Percentiles rank a stretch among this genome's conserved stretches.
These are phyloP conservation scores for Larimichthys crocea DNA, from an alignment of 2,113 vertebrate species.

Conservation along the genomic window DNA sequence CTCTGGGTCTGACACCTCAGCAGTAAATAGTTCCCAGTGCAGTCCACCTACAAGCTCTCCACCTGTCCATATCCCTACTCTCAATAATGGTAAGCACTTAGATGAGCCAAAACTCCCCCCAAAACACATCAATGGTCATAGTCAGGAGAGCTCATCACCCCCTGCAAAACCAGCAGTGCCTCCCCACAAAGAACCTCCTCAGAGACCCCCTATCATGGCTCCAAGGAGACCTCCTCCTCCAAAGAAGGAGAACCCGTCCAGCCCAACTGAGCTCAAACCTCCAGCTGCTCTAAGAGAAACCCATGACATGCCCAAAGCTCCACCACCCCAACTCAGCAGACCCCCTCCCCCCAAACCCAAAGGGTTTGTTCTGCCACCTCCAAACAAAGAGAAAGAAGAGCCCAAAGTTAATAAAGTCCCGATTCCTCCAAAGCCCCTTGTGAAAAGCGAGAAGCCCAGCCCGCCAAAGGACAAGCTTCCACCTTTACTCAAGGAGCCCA, in stretches of 20 bases:
- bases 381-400: conserved; percentile 85
- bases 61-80: conserved; percentile 49
- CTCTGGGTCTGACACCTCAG: conserved; percentile 27
- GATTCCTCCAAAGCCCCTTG: conserved; percentile 81
- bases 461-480: conserved; percentile 83
- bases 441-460: conserved; percentile 87
- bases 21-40: conserved; percentile 28
- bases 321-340: conserved; percentile 76
- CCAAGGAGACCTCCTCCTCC: conserved; percentile 95
- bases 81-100: conserved; percentile 66
- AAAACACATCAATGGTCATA: conserved; percentile 85
- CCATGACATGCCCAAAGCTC: conserved; percentile 74
- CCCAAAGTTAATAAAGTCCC: conserved; percentile 85
- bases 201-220: conserved; percentile 86
- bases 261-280: conserved; percentile 80
- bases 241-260: conserved; percentile 86
- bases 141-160: conserved; percentile 66
- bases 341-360: conserved; percentile 95
- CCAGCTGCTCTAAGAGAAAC: conserved; percentile 75
- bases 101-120: conserved; percentile 80
- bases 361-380: conserved; percentile 69
- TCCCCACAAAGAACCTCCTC: conserved; percentile 81
- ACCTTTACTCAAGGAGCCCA: conserved; percentile 77
- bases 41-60: conserved; percentile 42
- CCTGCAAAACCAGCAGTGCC: conserved; percentile 72